Base-by-base conservation (phyloP, 2,888 invertebrate species). In the Allophyes oxyacanthae region DNA sequence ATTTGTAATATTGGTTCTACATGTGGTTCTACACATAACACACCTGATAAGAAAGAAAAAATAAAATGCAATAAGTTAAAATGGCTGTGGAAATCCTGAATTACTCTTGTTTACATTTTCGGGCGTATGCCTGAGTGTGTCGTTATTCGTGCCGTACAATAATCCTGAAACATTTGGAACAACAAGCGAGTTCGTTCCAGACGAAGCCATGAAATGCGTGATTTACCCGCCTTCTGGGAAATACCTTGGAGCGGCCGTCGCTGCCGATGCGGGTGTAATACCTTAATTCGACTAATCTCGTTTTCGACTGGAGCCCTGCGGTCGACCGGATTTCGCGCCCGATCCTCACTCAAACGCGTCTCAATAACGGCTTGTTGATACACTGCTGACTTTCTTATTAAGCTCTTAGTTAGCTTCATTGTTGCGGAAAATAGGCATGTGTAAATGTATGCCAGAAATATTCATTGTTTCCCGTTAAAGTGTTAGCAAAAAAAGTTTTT, bases 181-280 rank as follows among this genome's bases (percentile, higher is more conserved):
- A 71, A 72, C 57, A 68, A 56, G 68, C 72, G 70, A 67, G 67
- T 76, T 81, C 78, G 79, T 79, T 77, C 71, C 81, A 80, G 80
- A 79, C 72, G 80, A 81, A 82, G 80, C 86, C 87, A 83, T 88
- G 89, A 89, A 89, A 86, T 85, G 85, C 86, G 88, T 91, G 90
- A 92, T 92, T 91, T 92, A 91, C 84, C 79, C 78, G 79, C 78
- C 91, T 85, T 88, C 69, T 73, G 92, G 91, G 92, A 91, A 91
- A 92, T 91, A 87, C 86, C 83, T 83, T 72, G 73, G 79, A 82
- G 79, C 79, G 78, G 69, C 75, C 81, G 77, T 73, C 82, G 78
- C 77, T 77, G 82, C 75, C 85, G 87, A 87, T 87, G 87, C 86
- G 86, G 88, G 80, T 78, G 85, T 89, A 86, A 90, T 89, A 85